These are phyloP conservation scores for Enchytraeus crypticus DNA, from an alignment of 2,888 invertebrate genomes.

Conservation along the genomic window DNA sequence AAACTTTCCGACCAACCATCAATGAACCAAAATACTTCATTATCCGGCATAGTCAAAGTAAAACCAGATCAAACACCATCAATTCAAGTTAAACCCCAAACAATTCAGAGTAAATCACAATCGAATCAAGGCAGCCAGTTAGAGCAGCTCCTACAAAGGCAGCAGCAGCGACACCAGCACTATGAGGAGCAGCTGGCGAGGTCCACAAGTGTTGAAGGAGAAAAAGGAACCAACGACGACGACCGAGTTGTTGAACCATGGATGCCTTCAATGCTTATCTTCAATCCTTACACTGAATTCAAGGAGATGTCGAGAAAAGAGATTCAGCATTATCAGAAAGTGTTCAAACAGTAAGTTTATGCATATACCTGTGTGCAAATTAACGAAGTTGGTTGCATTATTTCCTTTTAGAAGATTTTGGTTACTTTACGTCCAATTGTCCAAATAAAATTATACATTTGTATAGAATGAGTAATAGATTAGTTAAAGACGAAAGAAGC, in stretches of 20 bases:
- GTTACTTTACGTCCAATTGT: no score
- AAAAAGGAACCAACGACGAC: neutral
- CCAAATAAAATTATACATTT: no score
- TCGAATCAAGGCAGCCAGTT: no score
- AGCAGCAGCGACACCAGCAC: neutral
- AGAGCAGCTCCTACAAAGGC: neutral
- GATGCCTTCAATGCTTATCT: constrained; percentile 34
- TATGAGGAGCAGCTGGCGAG: neutral
- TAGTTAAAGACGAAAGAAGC: no score
- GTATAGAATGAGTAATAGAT: neutral
- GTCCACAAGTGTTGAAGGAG: constrained; percentile 1
- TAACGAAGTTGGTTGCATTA: neutral
- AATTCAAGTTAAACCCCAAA: no score
- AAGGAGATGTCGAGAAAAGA: constrained; percentile 86
- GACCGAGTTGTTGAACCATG: neutral
- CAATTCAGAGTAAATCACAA: no score
- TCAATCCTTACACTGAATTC: constrained; percentile 84
- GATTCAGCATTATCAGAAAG: constrained; percentile 86
- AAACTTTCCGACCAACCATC: no score
- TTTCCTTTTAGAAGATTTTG: no score
- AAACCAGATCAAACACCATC: no score
- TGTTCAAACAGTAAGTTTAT: constrained; percentile 80
- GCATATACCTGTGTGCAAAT: neutral
- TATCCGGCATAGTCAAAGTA: no score
- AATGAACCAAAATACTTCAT: no score